Evolutionary conservation across 2,113 vertebrate species (phyloP), one percentile per base, ranked within the genome.

Genomic region (Aldabrachelys gigantea): DNA sequence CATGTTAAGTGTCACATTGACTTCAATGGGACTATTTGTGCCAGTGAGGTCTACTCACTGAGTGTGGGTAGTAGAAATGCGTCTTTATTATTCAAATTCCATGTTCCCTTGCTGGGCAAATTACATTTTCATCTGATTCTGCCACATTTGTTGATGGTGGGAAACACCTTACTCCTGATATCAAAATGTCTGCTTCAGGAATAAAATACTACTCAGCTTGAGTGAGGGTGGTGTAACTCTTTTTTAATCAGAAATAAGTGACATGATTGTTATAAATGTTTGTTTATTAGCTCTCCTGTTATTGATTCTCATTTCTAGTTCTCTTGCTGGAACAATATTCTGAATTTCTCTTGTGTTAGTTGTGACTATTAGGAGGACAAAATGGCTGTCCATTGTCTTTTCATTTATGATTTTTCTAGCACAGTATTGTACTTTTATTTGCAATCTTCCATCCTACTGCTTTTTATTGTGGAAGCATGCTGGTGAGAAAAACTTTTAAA

Each of bases 321-420:
- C 14, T 93, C 75, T 85, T 83, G 22, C 84, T 93, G 16, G 35
- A 92, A 47, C 19, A 80, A 19, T 92, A 19, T 52, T 85, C 19
- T 83, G 24, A 93, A 80, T 89, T 53, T 82, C 17, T 31, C 10
- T 94, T 78, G 89, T 5, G 11, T n/a, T 85, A 72, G 88, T 47
- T 35, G 13, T 54, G 47, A 84, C 56, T 85, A 91, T 88, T 93
- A 86, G 82, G 75, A 79, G 72, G 76, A 82, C 89, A n/a, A 8
- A 14, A 84, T 90, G 82, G 56, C 41, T 88, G 57, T 31, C 57
- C 12, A 29, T 29, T 62, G 27, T 62, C 12, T 62, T 59, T 59
- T 62, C 57, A 62, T 62, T 62, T 62, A 27, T 59, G 27, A 12
- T 62, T 62, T 29, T 14, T 56, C 54, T 56, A 25, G 54, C 25